Evolutionary conservation across 2,113 vertebrate genomes (phyloP), one percentile per base, ranked within the genome.

Genomic region (Halcyon malimbica): DNA sequence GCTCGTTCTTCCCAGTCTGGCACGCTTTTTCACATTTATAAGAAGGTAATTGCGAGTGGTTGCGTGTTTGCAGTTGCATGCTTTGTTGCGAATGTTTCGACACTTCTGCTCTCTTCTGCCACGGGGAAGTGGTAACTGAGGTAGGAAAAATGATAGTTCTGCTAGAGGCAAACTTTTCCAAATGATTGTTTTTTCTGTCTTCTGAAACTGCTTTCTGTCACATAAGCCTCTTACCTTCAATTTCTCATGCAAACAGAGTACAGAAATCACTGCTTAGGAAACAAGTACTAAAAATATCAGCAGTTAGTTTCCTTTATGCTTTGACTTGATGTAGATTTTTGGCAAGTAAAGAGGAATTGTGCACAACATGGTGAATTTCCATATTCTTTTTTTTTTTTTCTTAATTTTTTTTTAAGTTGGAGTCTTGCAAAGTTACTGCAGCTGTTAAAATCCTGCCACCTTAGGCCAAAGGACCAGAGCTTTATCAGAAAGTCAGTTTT

Each of bases 401-500:
- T 51, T 51, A 51, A 14, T 51, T 51, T 26, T 51, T 14, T 51
- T 25, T 7, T 25, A 25, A 24, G 59, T 75, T 42, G 29, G n/a
- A 87, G 31, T 20, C 59, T 96, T 83, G 57, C 84, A 85, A 29
- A 80, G 74, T 74, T 87, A 56, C 59, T 87, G 74, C 42, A 87
- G 86, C 67, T 95, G 70, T 83, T 90, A 28, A 93, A 97, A 90
- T 95, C 53, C 62, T 85, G 79, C 67, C 39, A 41, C 71, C 24
- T 90, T 94, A 96, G 80, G 67, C 64, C 83, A 84, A 92, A 88
- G 1, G 16, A 95, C 88, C 93, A 89, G 92, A 92, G 94, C 31
- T 83, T 26, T 91, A 77, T 68, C 35, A 96, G 85, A 96, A 96
- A 95, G 85, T 90, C 20, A 80, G 17, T 87, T 97, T 94, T 90